phyloP scores from a whole-genome alignment of 2,888 invertebrate species.

The Drosophila kuntzei region DNA sequence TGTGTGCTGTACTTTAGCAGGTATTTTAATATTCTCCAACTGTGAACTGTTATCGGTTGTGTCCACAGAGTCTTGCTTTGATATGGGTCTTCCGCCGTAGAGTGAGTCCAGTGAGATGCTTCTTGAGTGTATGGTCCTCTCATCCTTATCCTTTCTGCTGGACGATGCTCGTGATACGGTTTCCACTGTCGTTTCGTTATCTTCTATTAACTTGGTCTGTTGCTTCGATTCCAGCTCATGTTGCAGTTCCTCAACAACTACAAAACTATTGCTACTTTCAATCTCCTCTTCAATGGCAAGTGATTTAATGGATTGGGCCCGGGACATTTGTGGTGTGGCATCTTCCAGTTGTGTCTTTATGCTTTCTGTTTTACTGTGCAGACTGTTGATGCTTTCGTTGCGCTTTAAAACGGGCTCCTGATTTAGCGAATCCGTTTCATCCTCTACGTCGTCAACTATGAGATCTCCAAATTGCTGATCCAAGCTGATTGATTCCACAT shows the following conservation, averaged over 20 bases:
- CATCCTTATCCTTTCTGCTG: constrained; percentile 43
- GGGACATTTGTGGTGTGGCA: constrained; percentile 73
- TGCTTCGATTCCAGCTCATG: constrained; percentile 45
- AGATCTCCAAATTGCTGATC: constrained; percentile 58
- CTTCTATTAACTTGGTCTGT: constrained; percentile 2
- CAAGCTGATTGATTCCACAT: constrained; percentile 35
- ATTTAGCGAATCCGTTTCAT: constrained; percentile 33
- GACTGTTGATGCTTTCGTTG: constrained; percentile 72
- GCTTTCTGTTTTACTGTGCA: constrained; percentile 80
- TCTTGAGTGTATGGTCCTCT: constrained; percentile 43
- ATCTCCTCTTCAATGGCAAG: constrained; percentile 85
- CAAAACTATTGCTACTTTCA: constrained; percentile 78
- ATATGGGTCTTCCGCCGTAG: constrained; percentile 64
- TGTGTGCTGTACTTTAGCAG: constrained; percentile 59
- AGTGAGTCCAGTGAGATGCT: constrained; percentile 80
- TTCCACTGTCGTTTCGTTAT: constrained; percentile 6
- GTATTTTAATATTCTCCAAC: constrained; percentile 32
- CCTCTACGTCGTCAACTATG: constrained; percentile 64
- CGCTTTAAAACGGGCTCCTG: constrained; percentile 52
- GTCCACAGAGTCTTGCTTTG: constrained; percentile 64
- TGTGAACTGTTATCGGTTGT: constrained; percentile 79
- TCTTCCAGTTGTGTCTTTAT: constrained; percentile 77
- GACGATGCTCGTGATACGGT: constrained; percentile 7
- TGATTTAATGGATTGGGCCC: constrained; percentile 85
- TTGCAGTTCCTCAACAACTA: constrained; percentile 63